Percentiles rank a stretch among this genome's conserved stretches.
Evolutionary conservation across 2,797 vertebrate species (phyloP).

Genomic region (Crypturellus tataupa): DNA sequence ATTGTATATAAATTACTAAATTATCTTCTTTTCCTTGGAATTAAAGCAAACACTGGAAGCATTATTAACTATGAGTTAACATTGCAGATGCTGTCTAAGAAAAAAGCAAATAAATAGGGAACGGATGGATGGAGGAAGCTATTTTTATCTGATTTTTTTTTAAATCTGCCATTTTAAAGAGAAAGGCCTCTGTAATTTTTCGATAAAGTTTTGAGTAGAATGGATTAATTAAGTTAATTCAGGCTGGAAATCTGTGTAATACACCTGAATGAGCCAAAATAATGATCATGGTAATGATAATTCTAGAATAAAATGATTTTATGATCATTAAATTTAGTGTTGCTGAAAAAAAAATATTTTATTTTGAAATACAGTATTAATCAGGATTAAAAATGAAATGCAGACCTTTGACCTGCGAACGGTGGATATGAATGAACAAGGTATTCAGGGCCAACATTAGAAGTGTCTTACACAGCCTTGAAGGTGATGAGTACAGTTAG

Average conservation of each 20-base stretch:
- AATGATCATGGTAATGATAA: neutral
- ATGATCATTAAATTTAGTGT: neutral
- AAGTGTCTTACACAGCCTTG: neutral
- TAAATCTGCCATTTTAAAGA: neutral
- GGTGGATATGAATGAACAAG: neutral
- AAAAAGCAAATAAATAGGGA: neutral
- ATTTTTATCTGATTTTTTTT: neutral
- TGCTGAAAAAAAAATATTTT: neutral
- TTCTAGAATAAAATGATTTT: neutral
- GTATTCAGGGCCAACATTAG: neutral
- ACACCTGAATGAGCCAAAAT: neutral
- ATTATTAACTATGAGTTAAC: neutral
- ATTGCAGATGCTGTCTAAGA: neutral
- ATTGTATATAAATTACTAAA: neutral
- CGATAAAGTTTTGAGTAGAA: neutral
- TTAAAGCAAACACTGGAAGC: neutral
- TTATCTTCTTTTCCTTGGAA: neutral
- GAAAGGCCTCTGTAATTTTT: fast-evolving
- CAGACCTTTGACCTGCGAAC: neutral
- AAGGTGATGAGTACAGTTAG: neutral
- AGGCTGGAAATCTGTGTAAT: neutral
- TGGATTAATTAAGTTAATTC: neutral
- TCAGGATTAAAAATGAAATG: neutral
- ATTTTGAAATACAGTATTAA: neutral
- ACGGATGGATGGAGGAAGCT: neutral